Evolutionary conservation across 2,888 invertebrate species (phyloP).

Genomic region (Esperia sulphurella): DNA sequence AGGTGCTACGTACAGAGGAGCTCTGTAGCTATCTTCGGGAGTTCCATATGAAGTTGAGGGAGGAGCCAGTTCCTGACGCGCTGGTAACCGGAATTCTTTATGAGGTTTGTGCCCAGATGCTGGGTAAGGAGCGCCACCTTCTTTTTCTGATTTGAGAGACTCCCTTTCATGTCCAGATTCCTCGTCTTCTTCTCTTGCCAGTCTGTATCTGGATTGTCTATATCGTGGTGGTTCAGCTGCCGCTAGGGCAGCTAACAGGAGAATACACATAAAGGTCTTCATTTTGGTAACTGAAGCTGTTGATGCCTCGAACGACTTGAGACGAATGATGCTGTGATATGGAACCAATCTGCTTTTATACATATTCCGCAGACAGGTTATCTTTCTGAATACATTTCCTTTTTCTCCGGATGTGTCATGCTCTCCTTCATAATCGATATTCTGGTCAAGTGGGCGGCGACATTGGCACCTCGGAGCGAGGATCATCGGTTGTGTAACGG

Average conservation of each 20-base stretch:
- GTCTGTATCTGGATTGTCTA: conserved; percentile 42
- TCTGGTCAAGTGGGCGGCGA: conserved; percentile 56
- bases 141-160: conserved; percentile 26
- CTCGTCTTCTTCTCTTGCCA: conserved; percentile 46
- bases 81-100: conserved; percentile 56
- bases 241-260: conserved; percentile 50
- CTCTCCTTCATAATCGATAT: conserved; percentile 61
- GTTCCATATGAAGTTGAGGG: conserved; percentile 60
- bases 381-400: conserved; percentile 51
- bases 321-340: conserved; percentile 62
- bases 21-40: conserved; percentile 62
- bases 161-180: conserved; percentile 25
- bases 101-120: conserved; percentile 58
- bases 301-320: conserved; percentile 43
- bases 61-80: conserved; percentile 48
- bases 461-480: conserved; percentile 68
- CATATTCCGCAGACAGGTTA: conserved; percentile 29
- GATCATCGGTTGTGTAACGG: conserved; percentile 63
- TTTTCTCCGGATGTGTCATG: conserved; percentile 59
- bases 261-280: conserved; percentile 53
- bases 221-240: conserved; percentile 58
- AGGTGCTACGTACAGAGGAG: conserved; percentile 57
- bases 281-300: conserved; percentile 47
- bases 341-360: conserved; percentile 50
- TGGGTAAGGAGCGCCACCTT: conserved; percentile 51